Evolutionary conservation across 2,113 vertebrate species (phyloP).

Genomic region (Semicossyphus pulcher): DNA sequence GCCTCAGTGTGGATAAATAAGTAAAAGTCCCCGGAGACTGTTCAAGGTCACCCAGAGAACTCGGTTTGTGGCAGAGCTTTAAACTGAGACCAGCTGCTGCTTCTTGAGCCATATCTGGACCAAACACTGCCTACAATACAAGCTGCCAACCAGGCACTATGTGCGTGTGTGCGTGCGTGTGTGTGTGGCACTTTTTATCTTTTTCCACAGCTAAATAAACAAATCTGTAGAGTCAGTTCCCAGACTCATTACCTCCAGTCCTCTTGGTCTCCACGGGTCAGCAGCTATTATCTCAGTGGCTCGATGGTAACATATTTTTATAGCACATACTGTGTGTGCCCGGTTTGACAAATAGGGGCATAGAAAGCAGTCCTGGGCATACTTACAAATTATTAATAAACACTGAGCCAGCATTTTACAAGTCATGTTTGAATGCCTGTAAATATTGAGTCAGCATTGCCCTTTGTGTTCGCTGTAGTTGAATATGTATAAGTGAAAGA

Average conservation of each 20-base stretch:
- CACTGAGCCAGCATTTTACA: constrained; percentile 30
- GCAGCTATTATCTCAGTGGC: constrained; percentile 47
- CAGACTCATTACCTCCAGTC: constrained; percentile 65
- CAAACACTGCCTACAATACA: constrained; percentile 26
- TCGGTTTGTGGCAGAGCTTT: constrained; percentile 34
- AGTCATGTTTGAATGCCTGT: constrained; percentile 37
- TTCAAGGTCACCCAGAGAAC: constrained; percentile 65
- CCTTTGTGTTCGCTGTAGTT: not conserved
- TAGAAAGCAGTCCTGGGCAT: constrained; percentile 6
- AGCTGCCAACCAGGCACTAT: constrained; percentile 23
- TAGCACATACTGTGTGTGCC: not conserved
- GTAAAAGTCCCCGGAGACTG: constrained; percentile 44
- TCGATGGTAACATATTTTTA: constrained; percentile 26
- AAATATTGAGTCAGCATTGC: constrained; percentile 34
- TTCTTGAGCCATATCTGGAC: constrained; percentile 36
- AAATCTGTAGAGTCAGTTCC: constrained; percentile 50
- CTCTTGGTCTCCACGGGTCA: constrained; percentile 43
- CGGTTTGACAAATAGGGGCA: not conserved
- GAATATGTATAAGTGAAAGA: constrained; percentile 12
- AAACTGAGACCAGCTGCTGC: constrained; percentile 58
- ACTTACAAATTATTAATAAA: constrained; percentile 41
- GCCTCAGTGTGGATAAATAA: constrained; percentile 47
- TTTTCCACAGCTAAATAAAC: constrained; percentile 62
- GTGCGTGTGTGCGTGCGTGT: constrained; percentile 14
- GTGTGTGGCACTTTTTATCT: constrained; percentile 23